Evolutionary conservation across 2,888 invertebrate genomes (phyloP), one percentile per base, ranked within the genome.

Genomic region (Temnothorax ravouxi): DNA sequence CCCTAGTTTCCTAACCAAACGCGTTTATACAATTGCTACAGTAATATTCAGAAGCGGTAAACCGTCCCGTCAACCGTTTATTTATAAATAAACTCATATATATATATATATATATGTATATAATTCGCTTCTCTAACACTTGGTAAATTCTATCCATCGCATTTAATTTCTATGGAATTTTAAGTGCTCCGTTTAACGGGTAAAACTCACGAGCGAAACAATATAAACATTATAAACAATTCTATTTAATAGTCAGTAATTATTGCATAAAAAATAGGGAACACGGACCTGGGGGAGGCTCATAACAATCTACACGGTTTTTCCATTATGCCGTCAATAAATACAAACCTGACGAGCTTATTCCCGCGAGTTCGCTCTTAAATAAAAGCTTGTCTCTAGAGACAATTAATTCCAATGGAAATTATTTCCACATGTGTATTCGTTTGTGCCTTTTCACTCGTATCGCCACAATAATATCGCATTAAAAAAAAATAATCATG

Each of bases 41-140:
- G 3, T 75, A 38, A 62, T 29, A 67, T 34, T 50, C 15, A 76
- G 62, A 75, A 34, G 21, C 34, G 75, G 3, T 25, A 64, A 76
- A 76, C 64, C 21, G 15, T 61, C 18, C 34, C 21, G 29, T 47
- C 38, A 38, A 34, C 38, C 5, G 41, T 62, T 64, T 29, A 38
- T 25, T 44, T 76, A 64, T 76, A 76, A 64, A 64, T 76, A 52
- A 76, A 64, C 64, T 50, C 38, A 9, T 50, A n/a, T 13, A 25
- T 25, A n/a, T n/a, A n/a, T n/a, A n/a, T n/a, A n/a, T n/a, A n/a
- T n/a, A n/a, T n/a, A n/a, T n/a, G n/a, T n/a, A n/a, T n/a, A 61
- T 21, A 76, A 76, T 11, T 76, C 64, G 4, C 18, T n/a, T 9
- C 9, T n/a, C 21, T 15, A 21, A 15, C 21, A 75, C 44, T 61